Conservation (phyloP, 2,797 vertebrate genomes). For the Eulemur mongoz region DNA sequence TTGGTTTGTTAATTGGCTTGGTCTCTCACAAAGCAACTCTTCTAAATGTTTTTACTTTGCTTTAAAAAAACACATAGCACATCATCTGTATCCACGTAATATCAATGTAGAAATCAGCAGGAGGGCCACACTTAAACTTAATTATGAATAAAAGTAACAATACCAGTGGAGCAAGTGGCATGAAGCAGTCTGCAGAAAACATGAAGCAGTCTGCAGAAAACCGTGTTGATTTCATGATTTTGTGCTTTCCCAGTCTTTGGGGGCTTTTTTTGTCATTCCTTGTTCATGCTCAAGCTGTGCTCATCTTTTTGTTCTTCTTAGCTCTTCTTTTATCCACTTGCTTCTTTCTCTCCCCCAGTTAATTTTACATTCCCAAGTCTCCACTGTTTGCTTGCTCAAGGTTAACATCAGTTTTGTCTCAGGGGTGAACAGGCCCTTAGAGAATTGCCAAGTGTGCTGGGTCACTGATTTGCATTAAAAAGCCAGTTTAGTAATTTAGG, state of each 20-base stretch:
- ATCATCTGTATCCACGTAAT: background rate
- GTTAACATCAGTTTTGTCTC: background rate
- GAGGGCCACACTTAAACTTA: background rate
- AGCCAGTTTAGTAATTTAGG: background rate
- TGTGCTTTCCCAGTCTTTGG: background rate
- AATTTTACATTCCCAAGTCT: background rate
- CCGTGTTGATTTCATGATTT: background rate
- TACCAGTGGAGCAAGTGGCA: background rate
- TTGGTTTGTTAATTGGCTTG: background rate
- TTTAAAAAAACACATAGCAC: background rate
- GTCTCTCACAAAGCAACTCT: background rate
- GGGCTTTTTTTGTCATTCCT: background rate
- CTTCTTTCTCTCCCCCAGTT: background rate
- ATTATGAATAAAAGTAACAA: background rate
- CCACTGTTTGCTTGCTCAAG: background rate
- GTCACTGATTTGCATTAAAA: conserved; percentile 16
- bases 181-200: background rate
- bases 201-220: background rate
- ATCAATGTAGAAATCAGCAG: background rate
- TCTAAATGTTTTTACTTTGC: conserved; percentile 35
- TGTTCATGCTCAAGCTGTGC: background rate
- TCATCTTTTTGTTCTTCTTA: background rate
- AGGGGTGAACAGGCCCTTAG: background rate
- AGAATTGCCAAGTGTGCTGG: background rate
- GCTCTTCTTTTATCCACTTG: background rate